Evolutionary conservation across 92 coral and sea anemone genomes (phyloP).

Genomic region (Micromussa lordhowensis): DNA sequence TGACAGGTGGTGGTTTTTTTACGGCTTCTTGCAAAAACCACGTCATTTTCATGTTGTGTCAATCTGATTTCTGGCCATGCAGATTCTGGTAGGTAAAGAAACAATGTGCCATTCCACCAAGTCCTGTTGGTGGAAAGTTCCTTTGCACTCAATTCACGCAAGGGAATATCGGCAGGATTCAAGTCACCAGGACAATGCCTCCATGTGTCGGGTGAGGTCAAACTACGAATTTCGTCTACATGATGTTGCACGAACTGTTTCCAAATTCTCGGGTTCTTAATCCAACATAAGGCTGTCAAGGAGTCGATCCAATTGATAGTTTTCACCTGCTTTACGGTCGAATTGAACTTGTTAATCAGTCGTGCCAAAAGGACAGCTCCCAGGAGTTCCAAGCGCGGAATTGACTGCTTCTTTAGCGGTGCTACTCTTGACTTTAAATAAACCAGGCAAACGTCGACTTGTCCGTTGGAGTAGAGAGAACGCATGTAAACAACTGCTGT

Average conservation of each 20-base stretch:
- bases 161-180: conserved; percentile 60
- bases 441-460: conserved; percentile 22
- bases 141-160: conserved; percentile 52
- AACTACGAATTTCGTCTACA: neutral
- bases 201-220: conserved; percentile 32
- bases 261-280: conserved; percentile 27
- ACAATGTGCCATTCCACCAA: conserved; percentile 63
- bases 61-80: conserved; percentile 65
- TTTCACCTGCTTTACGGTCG: conserved; percentile 6
- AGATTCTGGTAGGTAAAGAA: conserved; percentile 36
- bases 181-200: conserved; percentile 40
- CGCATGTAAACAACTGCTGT: conserved; percentile 42
- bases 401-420: too few species aligned
- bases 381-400: too few species aligned
- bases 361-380: too few species aligned
- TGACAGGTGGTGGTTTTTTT: conserved; percentile 33
- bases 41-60: conserved; percentile 39
- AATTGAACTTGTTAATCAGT: too few species aligned
- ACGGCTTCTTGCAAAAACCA: conserved; percentile 30
- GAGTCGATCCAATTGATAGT: conserved; percentile 16
- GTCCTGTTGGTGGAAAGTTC: conserved; percentile 14
- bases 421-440: too few species aligned
- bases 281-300: conserved; percentile 44
- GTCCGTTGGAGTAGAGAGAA: conserved; percentile 6
- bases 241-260: conserved; percentile 52